Base-by-base conservation (phyloP, 2,797 vertebrate genomes). In the Falco naumanni region DNA sequence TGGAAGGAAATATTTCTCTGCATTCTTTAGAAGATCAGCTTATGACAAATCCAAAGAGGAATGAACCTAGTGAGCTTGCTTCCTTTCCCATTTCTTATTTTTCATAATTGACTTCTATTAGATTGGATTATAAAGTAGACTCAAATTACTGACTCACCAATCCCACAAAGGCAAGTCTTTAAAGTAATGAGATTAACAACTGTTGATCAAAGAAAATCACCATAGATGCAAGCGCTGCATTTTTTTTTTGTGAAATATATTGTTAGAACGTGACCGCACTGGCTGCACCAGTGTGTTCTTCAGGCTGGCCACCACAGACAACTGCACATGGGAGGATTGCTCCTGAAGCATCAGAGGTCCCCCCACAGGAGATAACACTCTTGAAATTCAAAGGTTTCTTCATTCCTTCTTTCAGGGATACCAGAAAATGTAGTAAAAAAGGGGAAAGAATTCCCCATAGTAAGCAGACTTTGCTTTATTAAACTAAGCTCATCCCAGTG, bases 81-180 rank as follows among this genome's bases (percentile, higher is more conserved):
- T 97, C 96, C 96, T 96, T 95, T 93, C 96, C 84, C 72, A 84
- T 93, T 93, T 88, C 89, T 95, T 84, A 91, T 94, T 88, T 89
- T 94, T 91, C 41, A 37, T 96, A 96, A 97, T 97, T 94, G 94
- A 84, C 80, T 95, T 95, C 76, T 81, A 72, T 91, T 95, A 95
- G 89, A 93, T 96, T 95, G 85, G 80, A 93, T 96, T 97, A 84
- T 89, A 79, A 91, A 96, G 69, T 81, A 66, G 65, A 83, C 61
- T 95, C 34, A 81, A 90, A 95, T 95, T 91, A 96, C 91, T 90
- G 87, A 96, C 83, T 96, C 93, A 76, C 96, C 89, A 94, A 72
- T 93, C 91, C 83, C 85, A 95, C 91, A 93, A 91, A 95, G 39
- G 82, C 87, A 93, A 95, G 72, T 94, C 89, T 91, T 96, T 95